phyloP scores from a whole-genome alignment of 2,888 invertebrate species.

The Phaedon cochleariae region DNA sequence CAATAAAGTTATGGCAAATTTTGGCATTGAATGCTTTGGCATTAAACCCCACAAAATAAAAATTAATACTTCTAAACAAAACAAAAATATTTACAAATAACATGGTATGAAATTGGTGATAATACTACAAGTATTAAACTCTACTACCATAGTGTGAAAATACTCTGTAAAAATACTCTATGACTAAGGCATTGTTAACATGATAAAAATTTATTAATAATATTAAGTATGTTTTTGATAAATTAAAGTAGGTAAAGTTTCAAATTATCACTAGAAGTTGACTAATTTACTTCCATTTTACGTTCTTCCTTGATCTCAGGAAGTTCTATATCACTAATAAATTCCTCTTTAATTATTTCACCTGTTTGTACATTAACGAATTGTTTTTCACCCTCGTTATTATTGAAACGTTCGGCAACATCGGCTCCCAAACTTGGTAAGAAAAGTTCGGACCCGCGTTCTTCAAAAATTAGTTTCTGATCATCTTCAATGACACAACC shows the following conservation, averaged over 20 bases:
- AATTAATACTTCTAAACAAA: slow-evolving; percentile 50
- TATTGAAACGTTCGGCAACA: slow-evolving; percentile 54
- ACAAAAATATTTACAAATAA: slow-evolving; percentile 48
- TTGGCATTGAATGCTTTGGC: slow-evolving; percentile 64
- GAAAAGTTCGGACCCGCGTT: slow-evolving; percentile 47
- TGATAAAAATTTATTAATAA: slow-evolving; percentile 45
- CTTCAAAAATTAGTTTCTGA: slow-evolving; percentile 52
- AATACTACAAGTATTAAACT: slow-evolving; percentile 48
- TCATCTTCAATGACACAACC: slow-evolving; percentile 45
- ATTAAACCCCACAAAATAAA: slow-evolving; percentile 57
- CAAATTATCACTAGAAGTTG: slow-evolving; percentile 57
- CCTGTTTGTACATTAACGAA: slow-evolving; percentile 60
- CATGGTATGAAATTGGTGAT: slow-evolving; percentile 48
- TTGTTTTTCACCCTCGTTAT: slow-evolving; percentile 59
- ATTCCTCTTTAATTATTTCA: slow-evolving; percentile 53
- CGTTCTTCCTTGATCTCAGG: slow-evolving; percentile 31
- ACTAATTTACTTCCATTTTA: slow-evolving; percentile 54
- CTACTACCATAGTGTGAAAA: slow-evolving; percentile 57
- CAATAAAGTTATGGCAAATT: slow-evolving; percentile 62
- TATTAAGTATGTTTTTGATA: slow-evolving; percentile 47
- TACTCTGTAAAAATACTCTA: slow-evolving; percentile 62
- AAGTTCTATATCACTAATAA: slow-evolving; percentile 45
- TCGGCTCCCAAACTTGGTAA: slow-evolving; percentile 48
- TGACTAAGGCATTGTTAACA: slow-evolving; percentile 56
- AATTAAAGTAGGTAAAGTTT: slow-evolving; percentile 41